Evolutionary conservation across 2,113 vertebrate species (phyloP), one percentile per base, ranked within the genome.

Genomic region (Chauna torquata): DNA sequence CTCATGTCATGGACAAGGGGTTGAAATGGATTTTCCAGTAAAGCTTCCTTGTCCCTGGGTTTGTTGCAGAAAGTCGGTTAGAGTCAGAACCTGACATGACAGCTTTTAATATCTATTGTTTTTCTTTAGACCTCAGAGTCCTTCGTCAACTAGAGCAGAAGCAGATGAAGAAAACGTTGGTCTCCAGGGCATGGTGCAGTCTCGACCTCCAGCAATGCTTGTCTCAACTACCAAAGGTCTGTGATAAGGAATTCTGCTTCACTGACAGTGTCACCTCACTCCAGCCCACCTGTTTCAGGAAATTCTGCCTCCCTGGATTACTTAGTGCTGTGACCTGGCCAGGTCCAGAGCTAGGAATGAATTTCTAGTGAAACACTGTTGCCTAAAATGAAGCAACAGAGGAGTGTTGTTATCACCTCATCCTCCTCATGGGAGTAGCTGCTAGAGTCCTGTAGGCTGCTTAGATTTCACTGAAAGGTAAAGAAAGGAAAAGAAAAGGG

Each of bases 171-270:
- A 59, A 64, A 54, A 83, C 8, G 24, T 38, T 72, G n/a, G 62
- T 86, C 50, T 87, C 25, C 88, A 87, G 69, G 52, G 34, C 55
- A 30, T 15, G 30, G 30, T 30, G 44, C 45, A 87, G 27, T 59
- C 77, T 86, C 88, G 8, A 36, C 77, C 92, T 70, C 82, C 97
- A 61, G 96, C 96, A 3, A 94, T 94, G 82, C 96, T 98, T 58
- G 98, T 98, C 66, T 97, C 98, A 47, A 97, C 97, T 55, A 97
- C 96, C 58, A 97, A 97, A 98, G 98, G 98, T 98, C 77, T 81
- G 87, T 54, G 49, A 30, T 49, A 34, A 22, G 54, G 47, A 62
- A 49, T 42, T 78, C 49, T 81, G 19, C 27, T 79, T 82, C n/a
- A 7, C 64, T 78, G 38, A 24, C 38, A 42, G 11, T 27, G 8